Evolutionary conservation across 2,113 vertebrate species (phyloP), one percentile per base, ranked within the genome.

Genomic region (Syngnathus floridae): DNA sequence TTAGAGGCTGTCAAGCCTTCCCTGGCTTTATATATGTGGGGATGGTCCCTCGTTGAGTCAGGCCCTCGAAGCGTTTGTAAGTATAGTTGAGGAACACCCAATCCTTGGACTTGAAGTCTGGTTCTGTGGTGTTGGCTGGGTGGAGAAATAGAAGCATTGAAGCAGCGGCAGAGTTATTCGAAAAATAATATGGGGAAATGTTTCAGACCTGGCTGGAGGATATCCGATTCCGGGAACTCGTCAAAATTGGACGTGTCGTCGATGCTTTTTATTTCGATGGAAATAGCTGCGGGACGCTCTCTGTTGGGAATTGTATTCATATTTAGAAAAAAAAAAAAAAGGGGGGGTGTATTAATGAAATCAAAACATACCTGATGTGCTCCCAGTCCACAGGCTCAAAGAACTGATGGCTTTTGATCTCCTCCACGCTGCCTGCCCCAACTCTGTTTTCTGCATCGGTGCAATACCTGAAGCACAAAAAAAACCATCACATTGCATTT

Each of bases 41-140:
- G 82, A 99, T 97, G 13, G 95, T 94, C 79, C 97, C 96, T 46
- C 95, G 92, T 80, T 98, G 96, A 0, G 97, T 98, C 65, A 99
- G 86, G 55, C 96, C 97, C 85, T 99, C 97, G 49, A 98, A 99
- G 67, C 97, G 92, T 79, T 99, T 99, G 90, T 98, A 99, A n/a
- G 97, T 98, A 57, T 98, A 98, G 89, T 99, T 99, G 80, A 98
- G 94, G 84, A 99, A 99, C 73, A 98, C 96, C 95, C 97, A 99
- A 91, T 98, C 97, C 93, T 99, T 99, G 64, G 95, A 97, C 82
- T 99, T 99, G 87, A 96, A 98, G 90, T 98, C 96, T 0, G 95
- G 91, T 81, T 99, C 97, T 0, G 95, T 93, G 4, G 93, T 82
- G 51, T 95, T 98, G 82, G 94, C 93, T 92, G 93, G 2, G 5